phyloP scores from a whole-genome alignment of 2,113 vertebrate genomes.

The Thunnus thynnus region DNA sequence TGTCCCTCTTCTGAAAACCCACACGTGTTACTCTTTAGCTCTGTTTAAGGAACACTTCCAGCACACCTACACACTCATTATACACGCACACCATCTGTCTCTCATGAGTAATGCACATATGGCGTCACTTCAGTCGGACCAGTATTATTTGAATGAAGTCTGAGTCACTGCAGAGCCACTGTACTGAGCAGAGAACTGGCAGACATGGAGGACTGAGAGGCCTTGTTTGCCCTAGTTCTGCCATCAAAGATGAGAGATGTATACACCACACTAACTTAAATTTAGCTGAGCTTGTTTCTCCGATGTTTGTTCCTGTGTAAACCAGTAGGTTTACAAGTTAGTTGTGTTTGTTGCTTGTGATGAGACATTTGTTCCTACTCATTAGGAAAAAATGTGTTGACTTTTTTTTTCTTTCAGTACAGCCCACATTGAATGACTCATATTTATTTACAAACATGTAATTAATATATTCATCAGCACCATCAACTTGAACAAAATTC shows the following conservation, averaged over 20 bases:
- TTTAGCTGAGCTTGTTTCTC: neutral
- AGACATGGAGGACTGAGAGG: neutral
- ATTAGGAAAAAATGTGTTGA: neutral
- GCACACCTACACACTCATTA: conserved; percentile 49
- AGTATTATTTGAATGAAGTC: conserved; percentile 36
- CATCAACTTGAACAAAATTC: too few relatives aligned
- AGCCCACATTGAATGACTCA: conserved; percentile 7
- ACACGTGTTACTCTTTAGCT: conserved; percentile 61
- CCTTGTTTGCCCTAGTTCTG: neutral
- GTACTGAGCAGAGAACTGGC: conserved; percentile 5
- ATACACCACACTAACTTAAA: conserved; percentile 11
- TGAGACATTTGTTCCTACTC: neutral
- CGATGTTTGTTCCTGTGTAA: conserved; percentile 53
- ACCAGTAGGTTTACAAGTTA: neutral
- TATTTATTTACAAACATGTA: neutral
- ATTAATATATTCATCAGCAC: neutral
- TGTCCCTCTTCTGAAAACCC: conserved; percentile 31
- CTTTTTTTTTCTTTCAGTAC: neutral
- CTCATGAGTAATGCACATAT: conserved; percentile 56
- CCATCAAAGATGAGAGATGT: conserved; percentile 18
- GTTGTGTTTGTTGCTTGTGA: conserved; percentile 34
- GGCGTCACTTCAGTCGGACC: conserved; percentile 33
- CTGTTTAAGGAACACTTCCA: conserved; percentile 53
- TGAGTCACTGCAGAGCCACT: conserved; percentile 56
- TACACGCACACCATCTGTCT: conserved; percentile 46